Percentiles rank a stretch among this genome's conserved stretches.
Conservation (phyloP, 2,113 vertebrate genomes). For the Campylomormyrus numenius region DNA sequence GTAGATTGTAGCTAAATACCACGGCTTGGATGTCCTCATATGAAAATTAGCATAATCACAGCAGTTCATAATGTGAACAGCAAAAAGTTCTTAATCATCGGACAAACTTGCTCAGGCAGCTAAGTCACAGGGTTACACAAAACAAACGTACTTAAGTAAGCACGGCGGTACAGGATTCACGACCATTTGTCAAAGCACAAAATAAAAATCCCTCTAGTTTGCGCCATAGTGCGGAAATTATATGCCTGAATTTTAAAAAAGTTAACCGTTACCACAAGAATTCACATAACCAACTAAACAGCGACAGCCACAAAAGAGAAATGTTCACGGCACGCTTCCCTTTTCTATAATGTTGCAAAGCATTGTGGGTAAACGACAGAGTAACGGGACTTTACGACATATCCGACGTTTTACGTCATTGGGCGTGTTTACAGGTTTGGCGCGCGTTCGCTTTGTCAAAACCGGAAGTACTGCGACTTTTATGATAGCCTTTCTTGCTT, state of each 20-base stretch:
- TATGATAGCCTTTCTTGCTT: not conserved
- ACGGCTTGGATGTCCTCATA: conserved; percentile 33
- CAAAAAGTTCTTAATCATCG: conserved; percentile 55
- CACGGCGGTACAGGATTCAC: not conserved
- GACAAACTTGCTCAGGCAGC: conserved; percentile 29
- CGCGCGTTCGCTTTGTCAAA: not conserved
- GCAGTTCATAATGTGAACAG: conserved; percentile 59
- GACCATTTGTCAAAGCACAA: not conserved
- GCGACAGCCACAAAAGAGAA: not conserved
- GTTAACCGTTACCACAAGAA: not conserved
- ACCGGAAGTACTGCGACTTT: not conserved
- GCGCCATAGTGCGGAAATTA: not conserved
- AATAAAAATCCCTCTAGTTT: not conserved
- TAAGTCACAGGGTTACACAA: not conserved
- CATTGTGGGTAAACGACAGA: not conserved
- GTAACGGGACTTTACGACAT: not conserved
- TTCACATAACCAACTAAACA: not conserved
- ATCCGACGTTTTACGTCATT: not conserved
- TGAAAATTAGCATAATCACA: conserved; percentile 48
- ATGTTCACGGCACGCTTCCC: not conserved
- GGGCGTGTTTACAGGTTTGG: not conserved
- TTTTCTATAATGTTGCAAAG: not conserved
- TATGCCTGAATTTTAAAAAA: not conserved
- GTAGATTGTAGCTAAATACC: not conserved
- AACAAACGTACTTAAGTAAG: not conserved